A percentile compares a stretch with the other conserved stretches of the same genome.
phyloP scores from a whole-genome alignment of 2,113 vertebrate species.

The Phainopepla nitens region DNA sequence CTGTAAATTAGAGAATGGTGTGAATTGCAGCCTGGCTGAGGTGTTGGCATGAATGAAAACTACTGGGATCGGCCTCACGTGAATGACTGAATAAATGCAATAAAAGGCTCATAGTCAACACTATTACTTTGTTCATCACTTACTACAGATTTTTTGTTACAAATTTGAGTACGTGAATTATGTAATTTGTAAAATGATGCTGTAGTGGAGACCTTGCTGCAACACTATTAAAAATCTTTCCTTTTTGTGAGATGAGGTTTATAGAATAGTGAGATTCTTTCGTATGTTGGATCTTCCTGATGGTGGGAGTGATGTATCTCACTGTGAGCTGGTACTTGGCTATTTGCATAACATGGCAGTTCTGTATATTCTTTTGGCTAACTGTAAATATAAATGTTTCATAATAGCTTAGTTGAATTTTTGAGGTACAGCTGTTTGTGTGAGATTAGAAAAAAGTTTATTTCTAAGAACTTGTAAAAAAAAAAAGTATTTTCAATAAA shows the following conservation, averaged over 20 bases:
- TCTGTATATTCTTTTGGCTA: slow-evolving; percentile 70
- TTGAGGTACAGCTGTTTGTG: slow-evolving; percentile 70
- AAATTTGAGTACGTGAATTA: not conserved
- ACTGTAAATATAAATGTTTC: slow-evolving; percentile 76
- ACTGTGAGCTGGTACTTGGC: slow-evolving; percentile 66
- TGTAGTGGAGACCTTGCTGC: slow-evolving; percentile 28
- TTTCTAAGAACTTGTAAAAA: slow-evolving; percentile 63
- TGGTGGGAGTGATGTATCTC: slow-evolving; percentile 70
- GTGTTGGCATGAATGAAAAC: not conserved
- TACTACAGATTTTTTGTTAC: not conserved
- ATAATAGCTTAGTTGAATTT: slow-evolving; percentile 73
- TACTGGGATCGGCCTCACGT: not conserved
- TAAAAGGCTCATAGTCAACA: slow-evolving; percentile 12
- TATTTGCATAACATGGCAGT: slow-evolving; percentile 68
- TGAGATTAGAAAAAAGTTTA: slow-evolving; percentile 67
- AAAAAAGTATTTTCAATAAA: slow-evolving; percentile 66
- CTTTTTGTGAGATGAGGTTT: slow-evolving; percentile 61
- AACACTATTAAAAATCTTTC: slow-evolving; percentile 46
- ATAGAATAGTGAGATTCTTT: slow-evolving; percentile 69
- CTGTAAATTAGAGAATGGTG: not conserved
- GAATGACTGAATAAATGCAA: slow-evolving; percentile 36
- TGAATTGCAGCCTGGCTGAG: not conserved
- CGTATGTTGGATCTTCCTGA: slow-evolving; percentile 45
- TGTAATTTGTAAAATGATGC: slow-evolving; percentile 23
- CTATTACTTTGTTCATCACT: not conserved